phyloP scores from a whole-genome alignment of 1,140 invertebrate genomes.

The Plectrocnemia conspersa region DNA sequence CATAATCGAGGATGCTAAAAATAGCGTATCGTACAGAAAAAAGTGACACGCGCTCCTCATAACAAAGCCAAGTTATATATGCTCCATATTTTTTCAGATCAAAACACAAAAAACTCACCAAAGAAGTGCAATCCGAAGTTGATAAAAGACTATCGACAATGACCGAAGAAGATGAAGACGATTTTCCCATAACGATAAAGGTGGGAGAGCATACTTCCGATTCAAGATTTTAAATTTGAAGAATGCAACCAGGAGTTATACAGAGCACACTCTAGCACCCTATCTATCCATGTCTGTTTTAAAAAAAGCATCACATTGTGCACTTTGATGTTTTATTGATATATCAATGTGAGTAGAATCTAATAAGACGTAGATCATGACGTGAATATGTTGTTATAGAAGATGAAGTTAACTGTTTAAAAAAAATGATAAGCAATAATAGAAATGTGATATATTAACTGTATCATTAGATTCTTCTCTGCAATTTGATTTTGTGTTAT shows the following conservation, averaged over 20 bases:
- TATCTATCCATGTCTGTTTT: slow-evolving; percentile 16
- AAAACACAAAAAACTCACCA: slow-evolving; percentile 50
- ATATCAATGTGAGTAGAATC: slow-evolving; percentile 32
- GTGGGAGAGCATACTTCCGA: slow-evolving; percentile 45
- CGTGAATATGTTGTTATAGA: neutral
- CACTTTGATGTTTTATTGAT: slow-evolving; percentile 31
- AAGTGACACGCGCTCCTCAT: no score
- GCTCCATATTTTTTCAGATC: slow-evolving; percentile 29
- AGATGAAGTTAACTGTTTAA: neutral
- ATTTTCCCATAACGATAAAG: slow-evolving; percentile 51
- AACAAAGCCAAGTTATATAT: no score
- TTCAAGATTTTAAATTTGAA: slow-evolving; percentile 31
- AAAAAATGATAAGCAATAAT: neutral
- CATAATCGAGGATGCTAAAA: no score
- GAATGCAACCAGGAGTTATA: neutral
- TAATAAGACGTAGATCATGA: neutral
- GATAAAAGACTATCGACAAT: slow-evolving; percentile 49
- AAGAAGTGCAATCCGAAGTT: slow-evolving; percentile 49
- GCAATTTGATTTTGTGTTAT: neutral
- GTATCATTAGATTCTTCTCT: neutral
- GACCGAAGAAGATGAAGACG: slow-evolving; percentile 51
- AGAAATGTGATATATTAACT: neutral
- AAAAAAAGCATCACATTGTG: slow-evolving; percentile 22
- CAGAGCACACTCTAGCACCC: slow-evolving; percentile 22
- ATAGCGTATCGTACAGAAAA: no score